Evolutionary conservation across 2,888 invertebrate genomes (phyloP).

Genomic region (Pammene fasciana): DNA sequence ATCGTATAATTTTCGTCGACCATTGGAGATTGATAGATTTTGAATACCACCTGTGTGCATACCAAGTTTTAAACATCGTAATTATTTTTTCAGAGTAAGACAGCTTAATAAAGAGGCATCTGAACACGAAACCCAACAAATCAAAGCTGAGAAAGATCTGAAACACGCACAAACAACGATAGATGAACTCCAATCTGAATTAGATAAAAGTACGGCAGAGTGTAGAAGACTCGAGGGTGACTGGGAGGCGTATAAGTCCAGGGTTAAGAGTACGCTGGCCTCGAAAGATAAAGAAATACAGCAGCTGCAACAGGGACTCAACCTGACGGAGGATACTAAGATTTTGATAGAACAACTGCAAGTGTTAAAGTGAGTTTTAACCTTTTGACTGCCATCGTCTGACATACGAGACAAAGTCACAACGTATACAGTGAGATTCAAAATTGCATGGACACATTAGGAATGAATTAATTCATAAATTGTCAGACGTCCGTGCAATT

Average conservation of each 20-base stretch:
- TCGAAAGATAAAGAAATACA: constrained; percentile 73
- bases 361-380: constrained; percentile 63
- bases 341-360: constrained; percentile 66
- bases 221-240: constrained; percentile 69
- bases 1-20: no score
- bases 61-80: not conserved
- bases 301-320: constrained; percentile 60
- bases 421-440: no score
- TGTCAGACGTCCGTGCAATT: no score
- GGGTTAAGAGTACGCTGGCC: constrained; percentile 73
- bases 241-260: constrained; percentile 74
- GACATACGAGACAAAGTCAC: no score
- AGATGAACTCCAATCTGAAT: constrained; percentile 58
- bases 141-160: constrained; percentile 67
- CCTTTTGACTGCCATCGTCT: not conserved
- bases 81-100: constrained; percentile 53
- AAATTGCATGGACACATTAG: no score
- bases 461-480: no score
- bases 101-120: constrained; percentile 53
- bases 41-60: no score
- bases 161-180: constrained; percentile 67
- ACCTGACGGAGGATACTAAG: constrained; percentile 65
- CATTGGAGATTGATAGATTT: no score
- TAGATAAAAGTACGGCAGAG: constrained; percentile 64
- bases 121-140: constrained; percentile 52